phyloP scores from a whole-genome alignment of 1,140 invertebrate genomes.

The Ridgeia piscesae region DNA sequence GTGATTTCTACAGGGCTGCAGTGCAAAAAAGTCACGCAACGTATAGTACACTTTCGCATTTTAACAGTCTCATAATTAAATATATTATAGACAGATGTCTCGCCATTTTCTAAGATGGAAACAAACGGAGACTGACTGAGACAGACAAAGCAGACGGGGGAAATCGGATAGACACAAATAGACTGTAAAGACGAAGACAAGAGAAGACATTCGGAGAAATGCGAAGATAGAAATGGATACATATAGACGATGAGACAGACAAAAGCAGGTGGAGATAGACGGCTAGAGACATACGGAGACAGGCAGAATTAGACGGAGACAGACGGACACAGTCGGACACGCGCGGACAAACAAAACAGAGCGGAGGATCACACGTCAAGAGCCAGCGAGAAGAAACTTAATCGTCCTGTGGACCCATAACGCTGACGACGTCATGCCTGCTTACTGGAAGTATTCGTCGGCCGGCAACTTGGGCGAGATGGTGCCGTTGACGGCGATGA shows the following conservation, averaged over 20 bases:
- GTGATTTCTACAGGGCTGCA: too few species aligned
- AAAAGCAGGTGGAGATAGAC: not conserved
- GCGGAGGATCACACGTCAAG: not conserved
- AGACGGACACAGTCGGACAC: too few species aligned
- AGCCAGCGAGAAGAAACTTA: not conserved
- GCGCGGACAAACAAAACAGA: not conserved
- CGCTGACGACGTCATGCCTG: not conserved
- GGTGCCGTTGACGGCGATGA: not conserved
- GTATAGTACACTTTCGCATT: too few species aligned
- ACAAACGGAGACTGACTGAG: not conserved
- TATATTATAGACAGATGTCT: too few species aligned
- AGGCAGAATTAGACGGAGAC: too few species aligned
- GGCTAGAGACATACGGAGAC: too few species aligned
- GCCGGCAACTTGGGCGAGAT: conserved; percentile 18
- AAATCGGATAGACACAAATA: not conserved
- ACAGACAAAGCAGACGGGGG: not conserved
- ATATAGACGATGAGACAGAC: not conserved
- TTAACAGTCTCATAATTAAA: too few species aligned
- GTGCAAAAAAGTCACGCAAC: too few species aligned
- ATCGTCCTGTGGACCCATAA: not conserved
- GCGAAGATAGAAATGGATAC: not conserved
- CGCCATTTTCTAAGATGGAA: not conserved
- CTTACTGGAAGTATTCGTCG: conserved; percentile 34
- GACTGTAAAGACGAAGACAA: not conserved
- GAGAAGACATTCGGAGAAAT: not conserved